phyloP scores from a whole-genome alignment of 1,140 invertebrate species.

The Alviniconcha marisindica region DNA sequence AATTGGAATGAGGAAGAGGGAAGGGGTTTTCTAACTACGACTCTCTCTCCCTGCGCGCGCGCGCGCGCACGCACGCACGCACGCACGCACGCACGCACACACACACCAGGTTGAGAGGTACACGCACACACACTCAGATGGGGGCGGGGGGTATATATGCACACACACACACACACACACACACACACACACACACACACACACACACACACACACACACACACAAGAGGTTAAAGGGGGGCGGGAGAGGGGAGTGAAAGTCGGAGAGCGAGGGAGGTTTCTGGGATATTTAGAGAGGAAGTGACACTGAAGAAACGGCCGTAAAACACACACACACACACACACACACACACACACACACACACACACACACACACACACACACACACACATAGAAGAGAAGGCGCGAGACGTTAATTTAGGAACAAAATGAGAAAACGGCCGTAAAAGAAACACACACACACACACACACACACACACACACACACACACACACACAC shows the following conservation, averaged over 20 bases:
- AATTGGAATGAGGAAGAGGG: too few species aligned
- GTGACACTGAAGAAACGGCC: not conserved
- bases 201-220: not conserved
- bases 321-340: not conserved
- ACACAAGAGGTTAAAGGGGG: not conserved
- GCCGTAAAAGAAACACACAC: too few species aligned
- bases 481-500: too few species aligned
- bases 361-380: slow-evolving; percentile 10
- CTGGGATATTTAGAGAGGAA: too few species aligned
- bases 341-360: not conserved
- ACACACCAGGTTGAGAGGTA: not conserved
- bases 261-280: too few species aligned
- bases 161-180: not conserved
- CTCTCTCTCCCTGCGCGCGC: not conserved
- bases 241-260: too few species aligned
- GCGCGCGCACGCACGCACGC: not conserved
- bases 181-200: not conserved
- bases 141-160: too few species aligned
- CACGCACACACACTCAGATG: not conserved
- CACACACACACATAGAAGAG: slow-evolving; percentile 10
- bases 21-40: too few species aligned
- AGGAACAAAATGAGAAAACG: too few species aligned
- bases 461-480: not conserved
- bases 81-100: not conserved
- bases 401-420: too few species aligned